Base-by-base conservation (phyloP, 2,797 vertebrate species). In the Acipenser ruthenus region DNA sequence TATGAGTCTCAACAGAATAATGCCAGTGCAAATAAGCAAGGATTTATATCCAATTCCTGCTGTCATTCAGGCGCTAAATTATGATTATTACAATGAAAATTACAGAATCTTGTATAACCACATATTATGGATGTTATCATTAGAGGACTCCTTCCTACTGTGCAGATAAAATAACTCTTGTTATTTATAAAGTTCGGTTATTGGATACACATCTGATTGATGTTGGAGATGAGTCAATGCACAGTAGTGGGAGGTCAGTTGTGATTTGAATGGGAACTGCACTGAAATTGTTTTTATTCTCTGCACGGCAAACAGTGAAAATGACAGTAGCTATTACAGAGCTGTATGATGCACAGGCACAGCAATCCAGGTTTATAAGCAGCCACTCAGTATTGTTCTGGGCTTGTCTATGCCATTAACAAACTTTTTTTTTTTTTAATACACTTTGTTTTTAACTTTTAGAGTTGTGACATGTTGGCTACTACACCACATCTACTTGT, bases 1-100 rank as follows among this genome's bases (percentile, higher is more conserved):
- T 37, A 37, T 37, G 23, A 37, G 23, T 37, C 23, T 37, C 23
- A 37, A 37, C 23, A 37, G 23, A 37, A 37, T 8, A 12, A 53
- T 53, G 51, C 11, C 11, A 53, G 51, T 74, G 67, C 63, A 73
- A 68, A 60, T 50, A 49, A 37, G 61, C 50, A 67, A 62, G 10
- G 69, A 70, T 67, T 64, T 58, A 63, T 49, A 49, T 15, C 58
- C 49, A 15, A 60, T 60, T 51, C 59, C 13, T 7, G 59, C 13
- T 23, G 48, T 67, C 50, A 15, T 51, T 12, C 8, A n/a, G 10
- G 18, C 52, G 7, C 15, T 61, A 61, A 62, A 37, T 49, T 10
- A 12, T 55, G 9, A 12, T 62, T 62, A 23, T 47, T 37, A 62
- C 11, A 62, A 48, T 15, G 60, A 18, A 8, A 23, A 37, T 62